Conservation (phyloP, 2,113 vertebrate species). For the Cochlearius cochlearius region DNA sequence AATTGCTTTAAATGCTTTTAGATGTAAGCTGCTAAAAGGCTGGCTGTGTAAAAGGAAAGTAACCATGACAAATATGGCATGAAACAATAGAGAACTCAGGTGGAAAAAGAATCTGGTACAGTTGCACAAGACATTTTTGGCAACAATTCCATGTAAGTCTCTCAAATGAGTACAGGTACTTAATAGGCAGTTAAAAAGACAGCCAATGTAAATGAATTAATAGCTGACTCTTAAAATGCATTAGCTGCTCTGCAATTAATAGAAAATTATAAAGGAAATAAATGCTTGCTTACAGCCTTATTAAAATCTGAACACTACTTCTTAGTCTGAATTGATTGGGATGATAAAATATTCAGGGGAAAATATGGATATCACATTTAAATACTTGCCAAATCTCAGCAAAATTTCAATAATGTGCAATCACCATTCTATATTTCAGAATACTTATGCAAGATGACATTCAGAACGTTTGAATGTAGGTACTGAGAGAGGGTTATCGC, state of each 20-base stretch:
- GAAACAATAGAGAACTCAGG: slow-evolving; percentile 17
- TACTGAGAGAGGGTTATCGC: neutral
- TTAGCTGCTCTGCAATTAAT: slow-evolving; percentile 57
- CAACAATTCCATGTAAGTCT: slow-evolving; percentile 23
- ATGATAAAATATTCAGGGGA: neutral
- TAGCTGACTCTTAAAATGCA: slow-evolving; percentile 43
- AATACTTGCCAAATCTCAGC: neutral
- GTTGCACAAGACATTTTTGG: slow-evolving; percentile 22
- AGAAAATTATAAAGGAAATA: slow-evolving; percentile 54
- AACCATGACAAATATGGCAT: neutral
- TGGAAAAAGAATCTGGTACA: neutral
- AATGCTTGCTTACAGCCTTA: slow-evolving; percentile 33
- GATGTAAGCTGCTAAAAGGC: slow-evolving; percentile 38
- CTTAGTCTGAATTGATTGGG: neutral
- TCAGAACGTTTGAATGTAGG: neutral
- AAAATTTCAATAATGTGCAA: neutral
- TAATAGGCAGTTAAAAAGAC: slow-evolving; percentile 63
- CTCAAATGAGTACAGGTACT: slow-evolving; percentile 37
- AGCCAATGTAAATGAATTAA: slow-evolving; percentile 57
- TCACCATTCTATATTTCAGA: neutral
- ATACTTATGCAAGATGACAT: neutral
- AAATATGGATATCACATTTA: neutral
- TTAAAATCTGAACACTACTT: slow-evolving; percentile 30
- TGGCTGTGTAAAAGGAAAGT: neutral
- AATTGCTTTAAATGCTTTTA: slow-evolving; percentile 41